Percentiles rank a stretch among this genome's conserved stretches.
phyloP scores from a whole-genome alignment of 2,888 invertebrate genomes.

The Pristionchus entomophagus region DNA sequence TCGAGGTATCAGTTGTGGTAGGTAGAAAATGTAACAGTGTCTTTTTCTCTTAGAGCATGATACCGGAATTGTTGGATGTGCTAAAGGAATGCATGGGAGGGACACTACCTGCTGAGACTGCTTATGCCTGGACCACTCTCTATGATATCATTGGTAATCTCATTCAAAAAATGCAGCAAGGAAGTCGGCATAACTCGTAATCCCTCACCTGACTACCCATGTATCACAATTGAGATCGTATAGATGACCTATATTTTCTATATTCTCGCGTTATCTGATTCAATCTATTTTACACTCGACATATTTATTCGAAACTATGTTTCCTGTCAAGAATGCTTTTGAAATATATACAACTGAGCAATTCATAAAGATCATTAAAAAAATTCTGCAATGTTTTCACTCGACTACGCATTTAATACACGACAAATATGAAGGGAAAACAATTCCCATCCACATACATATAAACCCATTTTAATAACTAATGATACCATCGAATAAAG shows the following conservation, averaged over 20 bases:
- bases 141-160: slow-evolving; percentile 66
- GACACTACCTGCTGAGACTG: slow-evolving; percentile 53
- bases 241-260: neutral
- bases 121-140: slow-evolving; percentile 64
- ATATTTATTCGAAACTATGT: slow-evolving; percentile 20
- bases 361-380: slow-evolving; percentile 7
- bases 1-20: slow-evolving; percentile 59
- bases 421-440: neutral
- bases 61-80: slow-evolving; percentile 39
- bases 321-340: neutral
- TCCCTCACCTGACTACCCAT: neutral
- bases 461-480: neutral
- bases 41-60: slow-evolving; percentile 16
- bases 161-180: slow-evolving; percentile 23
- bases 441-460: neutral
- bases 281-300: neutral
- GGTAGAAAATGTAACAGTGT: no score
- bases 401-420: neutral
- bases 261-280: neutral
- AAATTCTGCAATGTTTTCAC: neutral
- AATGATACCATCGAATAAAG: neutral
- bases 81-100: slow-evolving; percentile 50
- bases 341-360: slow-evolving; percentile 4
- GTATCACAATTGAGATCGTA: neutral
- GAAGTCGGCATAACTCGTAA: neutral